These are phyloP conservation scores for Papilio machaon DNA, from an alignment of 1,140 invertebrate genomes.

Conservation along the genomic window DNA sequence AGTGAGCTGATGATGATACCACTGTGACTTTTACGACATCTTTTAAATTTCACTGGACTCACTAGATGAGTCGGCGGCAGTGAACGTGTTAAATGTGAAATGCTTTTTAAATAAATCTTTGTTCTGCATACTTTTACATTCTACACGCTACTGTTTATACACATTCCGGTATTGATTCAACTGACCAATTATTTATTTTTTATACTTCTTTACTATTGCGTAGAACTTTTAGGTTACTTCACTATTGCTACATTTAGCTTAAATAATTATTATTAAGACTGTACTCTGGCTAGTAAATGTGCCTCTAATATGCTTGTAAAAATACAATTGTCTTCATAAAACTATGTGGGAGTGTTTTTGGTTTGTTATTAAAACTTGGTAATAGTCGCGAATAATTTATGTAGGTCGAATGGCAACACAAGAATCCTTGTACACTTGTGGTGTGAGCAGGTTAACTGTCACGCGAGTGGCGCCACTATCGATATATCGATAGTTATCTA, in stretches of 20 bases:
- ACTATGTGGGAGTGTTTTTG: constrained; percentile 17
- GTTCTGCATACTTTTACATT: constrained; percentile 15
- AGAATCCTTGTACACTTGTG: not conserved
- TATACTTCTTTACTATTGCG: constrained; percentile 39
- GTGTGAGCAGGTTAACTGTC: no score
- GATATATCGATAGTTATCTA: no score
- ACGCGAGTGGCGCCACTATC: no score
- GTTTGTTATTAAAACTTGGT: not conserved
- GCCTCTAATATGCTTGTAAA: constrained; percentile 36
- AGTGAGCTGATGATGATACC: no score
- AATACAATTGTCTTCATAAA: constrained; percentile 3
- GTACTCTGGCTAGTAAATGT: constrained; percentile 43
- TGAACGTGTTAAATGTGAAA: not conserved
- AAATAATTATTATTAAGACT: constrained; percentile 50
- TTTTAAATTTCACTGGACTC: no score
- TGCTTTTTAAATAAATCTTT: constrained; percentile 19
- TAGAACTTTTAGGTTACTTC: constrained; percentile 40
- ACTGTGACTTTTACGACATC: no score
- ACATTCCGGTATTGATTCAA: constrained; percentile 41
- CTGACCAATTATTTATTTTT: constrained; percentile 54
- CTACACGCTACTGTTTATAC: constrained; percentile 26
- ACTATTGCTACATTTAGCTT: constrained; percentile 42
- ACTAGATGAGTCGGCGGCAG: no score
- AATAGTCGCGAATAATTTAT: constrained; percentile 6
- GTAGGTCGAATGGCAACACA: constrained; percentile 17